Evolutionary conservation across 2,888 invertebrate genomes (phyloP), one percentile per base, ranked within the genome.

Genomic region (Ichneumon xanthorius): DNA sequence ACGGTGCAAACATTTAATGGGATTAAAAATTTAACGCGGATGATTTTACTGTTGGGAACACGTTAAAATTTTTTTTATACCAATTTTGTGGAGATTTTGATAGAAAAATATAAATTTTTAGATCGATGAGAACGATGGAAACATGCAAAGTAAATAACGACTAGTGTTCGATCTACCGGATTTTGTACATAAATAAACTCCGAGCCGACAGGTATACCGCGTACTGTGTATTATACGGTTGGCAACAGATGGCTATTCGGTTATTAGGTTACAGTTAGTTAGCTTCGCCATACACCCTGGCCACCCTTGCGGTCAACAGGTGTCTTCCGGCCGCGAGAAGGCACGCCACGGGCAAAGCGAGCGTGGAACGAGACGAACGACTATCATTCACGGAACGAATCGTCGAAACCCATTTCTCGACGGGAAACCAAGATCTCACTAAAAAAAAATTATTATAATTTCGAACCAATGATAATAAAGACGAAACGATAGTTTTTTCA

Each of bases 171-270:
- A 75, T 14, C 26, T n/a, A 14, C 30, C 19, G 48, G 48, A n/a
- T 63, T 65, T 75, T 19, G 11, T 45, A 7, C 6, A 50, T 61
- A 33, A 75, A 75, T 33, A 61, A 30, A n/a, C 48, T 16, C 19
- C 26, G 50, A 70, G 30, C 65, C 33, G 22, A 77, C 7, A 33
- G 33, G 80, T 61, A 71, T 72, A 65, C 26, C 19, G 53, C 37
- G n/a, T 77, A 11, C 14, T 37, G 37, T 33, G 22, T 45, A 53
- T 22, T 33, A 68, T 65, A 58, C 37, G 40, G 45, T 45, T 78
- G 65, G 84, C 82, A 88, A 82, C 92, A 92, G 90, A 92, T 92
- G 92, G 91, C 50, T 80, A 86, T 91, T 89, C 91, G 89, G 92
- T 92, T 92, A 88, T 82, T 73, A 86, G 87, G 79, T 91, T 89